phyloP scores from a whole-genome alignment of 2,888 invertebrate species.

The Amphipoea lucens region DNA sequence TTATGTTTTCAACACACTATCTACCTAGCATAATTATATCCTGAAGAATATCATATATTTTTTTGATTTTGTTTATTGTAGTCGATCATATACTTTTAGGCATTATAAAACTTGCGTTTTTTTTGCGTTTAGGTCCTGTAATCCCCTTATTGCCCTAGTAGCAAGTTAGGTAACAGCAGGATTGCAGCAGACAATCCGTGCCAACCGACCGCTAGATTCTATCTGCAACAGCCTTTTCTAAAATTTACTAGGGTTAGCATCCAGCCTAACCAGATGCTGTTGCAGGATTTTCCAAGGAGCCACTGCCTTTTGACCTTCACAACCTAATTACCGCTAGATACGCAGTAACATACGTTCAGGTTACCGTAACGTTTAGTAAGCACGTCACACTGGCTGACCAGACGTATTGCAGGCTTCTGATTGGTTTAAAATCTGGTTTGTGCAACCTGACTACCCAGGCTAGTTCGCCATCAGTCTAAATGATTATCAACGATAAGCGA shows the following conservation, averaged over 20 bases:
- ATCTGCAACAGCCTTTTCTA: background rate
- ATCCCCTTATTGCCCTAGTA: background rate
- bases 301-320: slow-evolving; percentile 5
- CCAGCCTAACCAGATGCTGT: background rate
- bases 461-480: slow-evolving; percentile 37
- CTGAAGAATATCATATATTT: no score
- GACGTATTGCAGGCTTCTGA: background rate
- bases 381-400: slow-evolving; percentile 27
- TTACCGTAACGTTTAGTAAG: slow-evolving; percentile 19
- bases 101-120: no score
- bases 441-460: slow-evolving; percentile 6
- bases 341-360: background rate
- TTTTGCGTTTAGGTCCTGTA: no score
- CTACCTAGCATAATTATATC: no score
- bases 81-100: no score
- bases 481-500: slow-evolving; percentile 55
- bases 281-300: slow-evolving; percentile 13
- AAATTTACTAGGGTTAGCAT: background rate
- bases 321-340: background rate
- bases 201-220: no score
- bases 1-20: no score
- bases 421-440: slow-evolving; percentile 34
- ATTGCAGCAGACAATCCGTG: background rate
- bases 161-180: background rate
- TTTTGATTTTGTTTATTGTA: no score